Evolutionary conservation across 2,113 vertebrate genomes (phyloP), one percentile per base, ranked within the genome.

Genomic region (Synodontis membranacea): DNA sequence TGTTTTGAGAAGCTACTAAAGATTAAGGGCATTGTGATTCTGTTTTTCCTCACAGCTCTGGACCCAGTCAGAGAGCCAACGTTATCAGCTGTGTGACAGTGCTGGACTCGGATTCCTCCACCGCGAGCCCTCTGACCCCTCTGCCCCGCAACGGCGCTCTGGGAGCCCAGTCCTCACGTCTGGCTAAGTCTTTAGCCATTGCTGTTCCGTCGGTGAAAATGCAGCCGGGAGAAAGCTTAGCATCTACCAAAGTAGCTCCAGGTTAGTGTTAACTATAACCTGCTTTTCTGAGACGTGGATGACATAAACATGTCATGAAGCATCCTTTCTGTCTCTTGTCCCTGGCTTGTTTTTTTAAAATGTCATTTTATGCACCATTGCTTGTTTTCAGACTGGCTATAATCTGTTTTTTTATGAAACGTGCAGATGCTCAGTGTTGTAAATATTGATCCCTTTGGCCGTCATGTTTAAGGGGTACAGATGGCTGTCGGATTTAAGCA

Each of bases 1-100:
- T n/a, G n/a, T n/a, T n/a, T n/a, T n/a, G n/a, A n/a, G n/a, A n/a
- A n/a, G n/a, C n/a, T n/a, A n/a, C n/a, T n/a, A n/a, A n/a, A n/a
- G n/a, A n/a, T n/a, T n/a, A n/a, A n/a, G n/a, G n/a, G n/a, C n/a
- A n/a, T n/a, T n/a, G n/a, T n/a, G n/a, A n/a, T 60, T 23, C 6
- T 4, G 23, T 52, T 82, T 54, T n/a, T 25, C 21, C 37, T 62
- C 1, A 0, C 81, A 94, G 93, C 83, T 46, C 86, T 93, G 80
- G 92, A 15, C 74, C 97, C 89, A 97, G 97, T 93, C 97, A 99
- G 91, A 96, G 98, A 79, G 96, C 98, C 66, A 99, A 99, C 0
- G 98, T 99, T 80, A 99, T 99, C 95, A 99, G 98, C 97, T 99
- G 98, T 14, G 97, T 99, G 91, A 99, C 98, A 0, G 97, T 99